Conservation (phyloP, 2,888 invertebrate genomes). For the Coecobrya sp. region DNA sequence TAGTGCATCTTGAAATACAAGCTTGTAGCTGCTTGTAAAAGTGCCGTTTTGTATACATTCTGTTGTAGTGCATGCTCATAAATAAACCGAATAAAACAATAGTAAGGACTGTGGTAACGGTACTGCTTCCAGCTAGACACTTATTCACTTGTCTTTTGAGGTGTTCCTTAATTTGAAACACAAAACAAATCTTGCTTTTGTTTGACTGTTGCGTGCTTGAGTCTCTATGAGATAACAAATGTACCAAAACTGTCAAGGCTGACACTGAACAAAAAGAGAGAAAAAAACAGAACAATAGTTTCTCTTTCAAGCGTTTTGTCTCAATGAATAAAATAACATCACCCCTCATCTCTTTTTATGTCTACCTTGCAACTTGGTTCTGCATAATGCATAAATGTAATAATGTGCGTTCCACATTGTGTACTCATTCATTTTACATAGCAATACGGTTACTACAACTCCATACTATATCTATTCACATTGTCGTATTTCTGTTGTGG, state of each 20-base stretch:
- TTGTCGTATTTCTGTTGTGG: conserved; percentile 30
- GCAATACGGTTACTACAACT: not conserved
- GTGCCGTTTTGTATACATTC: not conserved
- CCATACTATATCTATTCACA: not conserved
- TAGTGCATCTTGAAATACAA: not conserved
- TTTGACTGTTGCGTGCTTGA: conserved; percentile 71
- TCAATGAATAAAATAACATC: conserved; percentile 75
- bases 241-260: conserved; percentile 73
- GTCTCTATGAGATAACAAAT: conserved; percentile 74
- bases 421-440: conserved; percentile 20
- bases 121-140: conserved; percentile 20
- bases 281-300: conserved; percentile 71
- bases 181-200: conserved; percentile 73
- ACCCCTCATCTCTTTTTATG: conserved; percentile 40
- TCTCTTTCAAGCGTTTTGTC: conserved; percentile 64
- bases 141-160: conserved; percentile 71
- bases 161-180: conserved; percentile 76
- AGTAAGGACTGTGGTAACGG: not conserved
- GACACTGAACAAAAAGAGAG: conserved; percentile 68
- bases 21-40: not conserved
- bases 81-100: conserved; percentile 50
- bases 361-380: not conserved
- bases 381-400: not conserved
- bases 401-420: not conserved
- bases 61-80: not conserved